A percentile compares a stretch with the other conserved stretches of the same genome.
Conservation (phyloP, 2,888 invertebrate genomes). For the Lochmaea crataegi region DNA sequence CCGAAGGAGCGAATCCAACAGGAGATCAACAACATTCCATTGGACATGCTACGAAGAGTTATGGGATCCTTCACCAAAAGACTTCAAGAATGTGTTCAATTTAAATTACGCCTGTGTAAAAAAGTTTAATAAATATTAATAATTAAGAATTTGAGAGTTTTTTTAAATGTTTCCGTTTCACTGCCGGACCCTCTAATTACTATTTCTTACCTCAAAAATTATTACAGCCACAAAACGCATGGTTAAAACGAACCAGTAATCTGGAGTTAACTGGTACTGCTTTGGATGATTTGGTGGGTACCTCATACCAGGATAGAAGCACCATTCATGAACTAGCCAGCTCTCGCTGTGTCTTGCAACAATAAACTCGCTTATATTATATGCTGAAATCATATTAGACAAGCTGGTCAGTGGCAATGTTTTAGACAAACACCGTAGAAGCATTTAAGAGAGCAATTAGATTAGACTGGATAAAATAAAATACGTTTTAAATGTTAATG, state of each 20-base stretch:
- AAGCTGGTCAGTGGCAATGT: background rate
- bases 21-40: too few species aligned
- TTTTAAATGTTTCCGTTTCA: too few species aligned
- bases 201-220: slow-evolving; percentile 68
- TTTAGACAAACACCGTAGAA: background rate
- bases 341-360: background rate
- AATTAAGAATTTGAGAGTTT: too few species aligned
- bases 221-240: slow-evolving; percentile 70
- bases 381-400: slow-evolving; percentile 47
- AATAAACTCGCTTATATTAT: slow-evolving; percentile 49
- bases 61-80: too few species aligned
- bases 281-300: slow-evolving; percentile 54
- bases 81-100: too few species aligned
- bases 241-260: slow-evolving; percentile 70
- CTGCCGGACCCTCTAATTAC: too few species aligned
- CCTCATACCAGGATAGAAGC: slow-evolving; percentile 63
- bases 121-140: too few species aligned
- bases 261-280: slow-evolving; percentile 62
- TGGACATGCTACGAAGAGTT: too few species aligned
- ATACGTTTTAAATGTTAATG: too few species aligned
- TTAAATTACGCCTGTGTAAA: too few species aligned
- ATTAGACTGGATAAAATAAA: slow-evolving; percentile 20
- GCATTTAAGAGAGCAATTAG: background rate
- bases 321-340: slow-evolving; percentile 41
- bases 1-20: too few species aligned